phyloP scores from a whole-genome alignment of 2,797 vertebrate genomes.

The Capromys pilorides region DNA sequence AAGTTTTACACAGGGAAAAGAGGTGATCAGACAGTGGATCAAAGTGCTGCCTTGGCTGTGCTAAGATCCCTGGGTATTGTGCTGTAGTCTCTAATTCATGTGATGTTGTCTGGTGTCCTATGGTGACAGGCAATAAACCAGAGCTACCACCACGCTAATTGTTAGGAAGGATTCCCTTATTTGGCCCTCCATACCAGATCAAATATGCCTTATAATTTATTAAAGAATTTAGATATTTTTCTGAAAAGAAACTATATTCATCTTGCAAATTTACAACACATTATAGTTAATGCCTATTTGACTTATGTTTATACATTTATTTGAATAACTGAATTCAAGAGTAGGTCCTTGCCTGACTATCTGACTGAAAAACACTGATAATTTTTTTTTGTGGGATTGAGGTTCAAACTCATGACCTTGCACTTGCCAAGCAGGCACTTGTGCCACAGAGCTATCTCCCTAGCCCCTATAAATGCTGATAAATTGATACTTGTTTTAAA shows the following conservation, averaged over 20 bases:
- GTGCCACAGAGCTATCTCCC: no score
- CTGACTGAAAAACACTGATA: neutral
- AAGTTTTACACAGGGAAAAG: constrained; percentile 42
- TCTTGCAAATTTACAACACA: constrained; percentile 15
- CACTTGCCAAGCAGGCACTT: no score
- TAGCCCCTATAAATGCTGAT: neutral
- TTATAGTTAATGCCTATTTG: neutral
- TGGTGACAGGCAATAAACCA: neutral
- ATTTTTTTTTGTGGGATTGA: no score
- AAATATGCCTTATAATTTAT: constrained; percentile 25
- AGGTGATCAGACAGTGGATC: constrained; percentile 72
- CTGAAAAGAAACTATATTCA: neutral
- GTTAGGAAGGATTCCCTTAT: neutral
- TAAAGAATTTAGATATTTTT: neutral
- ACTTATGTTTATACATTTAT: neutral
- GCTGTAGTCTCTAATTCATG: neutral
- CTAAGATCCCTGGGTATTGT: constrained; percentile 36
- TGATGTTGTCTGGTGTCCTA: neutral
- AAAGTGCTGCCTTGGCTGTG: constrained; percentile 72
- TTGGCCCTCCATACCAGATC: neutral
- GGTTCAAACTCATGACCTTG: no score
- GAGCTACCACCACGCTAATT: neutral
- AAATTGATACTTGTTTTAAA: neutral
- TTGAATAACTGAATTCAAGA: neutral
- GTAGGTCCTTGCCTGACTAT: neutral